A percentile compares a stretch with the other conserved stretches of the same genome.
Conservation (phyloP, 2,888 invertebrate species). For the Eudemis profundana region DNA sequence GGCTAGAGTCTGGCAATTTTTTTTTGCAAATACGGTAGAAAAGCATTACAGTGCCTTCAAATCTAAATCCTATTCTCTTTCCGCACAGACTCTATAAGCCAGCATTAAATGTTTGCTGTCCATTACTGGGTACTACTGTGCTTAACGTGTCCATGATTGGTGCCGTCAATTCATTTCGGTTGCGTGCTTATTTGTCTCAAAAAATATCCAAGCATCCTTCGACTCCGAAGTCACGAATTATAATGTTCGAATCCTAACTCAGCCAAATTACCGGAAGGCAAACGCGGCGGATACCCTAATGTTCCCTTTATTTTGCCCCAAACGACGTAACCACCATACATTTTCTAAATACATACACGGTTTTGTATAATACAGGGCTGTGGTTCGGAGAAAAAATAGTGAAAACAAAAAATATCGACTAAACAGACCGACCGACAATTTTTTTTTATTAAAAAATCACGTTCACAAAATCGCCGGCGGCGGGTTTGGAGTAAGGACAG, state of each 20-base stretch:
- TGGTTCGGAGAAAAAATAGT: constrained; percentile 27
- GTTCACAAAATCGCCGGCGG: constrained; percentile 48
- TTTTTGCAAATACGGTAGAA: no score
- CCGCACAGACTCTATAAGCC: no score
- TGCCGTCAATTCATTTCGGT: no score
- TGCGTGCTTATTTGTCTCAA: background rate
- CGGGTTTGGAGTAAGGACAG: constrained; percentile 54
- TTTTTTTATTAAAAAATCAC: constrained; percentile 46
- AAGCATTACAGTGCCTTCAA: no score
- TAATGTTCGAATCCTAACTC: constrained; percentile 32
- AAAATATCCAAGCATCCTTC: constrained; percentile 16
- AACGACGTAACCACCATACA: background rate
- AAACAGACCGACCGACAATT: constrained; percentile 45
- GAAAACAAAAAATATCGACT: constrained; percentile 41
- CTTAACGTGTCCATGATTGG: no score
- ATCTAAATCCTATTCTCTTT: no score
- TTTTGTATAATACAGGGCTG: background rate
- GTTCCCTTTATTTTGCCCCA: constrained; percentile 15
- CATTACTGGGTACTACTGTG: no score
- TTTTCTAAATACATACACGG: background rate
- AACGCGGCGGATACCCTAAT: constrained; percentile 21
- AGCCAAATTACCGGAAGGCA: constrained; percentile 40
- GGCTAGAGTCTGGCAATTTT: no score
- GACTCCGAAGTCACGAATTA: constrained; percentile 7
- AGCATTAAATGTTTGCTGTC: no score